Base-by-base conservation (phyloP, 2,113 vertebrate genomes). In the Lagopus leucura region DNA sequence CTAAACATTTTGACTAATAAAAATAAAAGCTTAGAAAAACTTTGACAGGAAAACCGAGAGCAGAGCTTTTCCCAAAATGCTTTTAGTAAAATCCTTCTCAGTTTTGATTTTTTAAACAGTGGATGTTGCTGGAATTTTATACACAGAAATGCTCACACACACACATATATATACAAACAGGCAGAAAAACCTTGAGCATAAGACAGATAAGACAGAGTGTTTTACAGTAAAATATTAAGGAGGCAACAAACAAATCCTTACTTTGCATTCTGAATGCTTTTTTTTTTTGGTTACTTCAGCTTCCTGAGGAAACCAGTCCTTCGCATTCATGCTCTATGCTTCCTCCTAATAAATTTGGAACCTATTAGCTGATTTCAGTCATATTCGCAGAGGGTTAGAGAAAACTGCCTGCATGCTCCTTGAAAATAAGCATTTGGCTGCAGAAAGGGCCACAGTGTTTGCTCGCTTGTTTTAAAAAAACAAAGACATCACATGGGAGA, bases 1-100 rank as follows among this genome's bases (percentile, higher is more conserved):
- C 96, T 86, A 93, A 97, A 96, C 95, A 96, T 94, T 96, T 95
- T 91, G 79, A 80, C 84, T 96, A 96, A 97, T 97, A 97, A 97
- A 97, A 97, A 94, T 94, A 96, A 96, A 95, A 96, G 95, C 94
- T 96, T 81, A 96, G 90, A 86, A 94, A 95, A 96, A 96, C 77
- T 34, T 13, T 93, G 94, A 94, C 93, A 93, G 90, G 95, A 90
- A 94, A 96, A 95, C 89, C 19, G 60, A 96, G 64, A 92, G 92
- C 81, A 60, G 80, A 92, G 76, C 25, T 78, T 93, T 94, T 83
- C 86, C 79, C 78, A 60, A 95, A 82, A 94, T 87, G 89, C 74
- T 93, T 93, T 92, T 86, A 94, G 70, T 60, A 82, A 96, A 95
- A 95, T 80, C 81, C 76, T 95, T 78, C 80, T 66, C 90, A 83